These are phyloP conservation scores for Halictus quadricinctus DNA, from an alignment of 2,888 invertebrate genomes.

Conservation along the genomic window DNA sequence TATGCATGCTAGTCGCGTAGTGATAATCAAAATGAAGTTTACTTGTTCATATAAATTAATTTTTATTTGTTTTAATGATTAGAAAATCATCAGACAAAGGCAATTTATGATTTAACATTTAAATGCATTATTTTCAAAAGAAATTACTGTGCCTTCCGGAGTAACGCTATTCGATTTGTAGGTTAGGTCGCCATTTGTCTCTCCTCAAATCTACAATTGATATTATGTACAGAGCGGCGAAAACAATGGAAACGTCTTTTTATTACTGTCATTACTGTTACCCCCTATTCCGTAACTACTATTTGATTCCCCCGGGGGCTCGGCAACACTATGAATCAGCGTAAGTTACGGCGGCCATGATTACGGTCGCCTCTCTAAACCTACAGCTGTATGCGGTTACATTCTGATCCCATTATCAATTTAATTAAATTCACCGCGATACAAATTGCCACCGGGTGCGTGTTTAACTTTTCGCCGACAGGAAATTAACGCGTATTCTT, in stretches of 20 bases:
- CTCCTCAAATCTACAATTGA: not conserved
- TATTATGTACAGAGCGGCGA: not conserved
- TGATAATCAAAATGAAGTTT: too few relatives aligned
- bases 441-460: slow-evolving; percentile 37
- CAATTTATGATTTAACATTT: not conserved
- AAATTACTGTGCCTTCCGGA: not conserved
- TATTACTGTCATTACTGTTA: slow-evolving; percentile 6
- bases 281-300: slow-evolving; percentile 28
- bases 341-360: slow-evolving; percentile 56
- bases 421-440: slow-evolving; percentile 50
- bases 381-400: slow-evolving; percentile 46
- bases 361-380: slow-evolving; percentile 41
- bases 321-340: slow-evolving; percentile 48
- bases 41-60: too few relatives aligned
- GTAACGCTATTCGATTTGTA: not conserved
- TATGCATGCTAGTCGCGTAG: too few relatives aligned
- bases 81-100: too few relatives aligned
- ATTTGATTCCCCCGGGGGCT: slow-evolving; percentile 29
- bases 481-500: slow-evolving; percentile 13
- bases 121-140: not conserved
- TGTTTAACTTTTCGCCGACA: slow-evolving; percentile 9
- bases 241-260: not conserved
- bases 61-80: too few relatives aligned
- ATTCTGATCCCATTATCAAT: slow-evolving; percentile 56
- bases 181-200: not conserved